These are phyloP conservation scores for Pantherophis vulpinus DNA, from an alignment of 2,797 vertebrate species.

Conservation along the genomic window DNA sequence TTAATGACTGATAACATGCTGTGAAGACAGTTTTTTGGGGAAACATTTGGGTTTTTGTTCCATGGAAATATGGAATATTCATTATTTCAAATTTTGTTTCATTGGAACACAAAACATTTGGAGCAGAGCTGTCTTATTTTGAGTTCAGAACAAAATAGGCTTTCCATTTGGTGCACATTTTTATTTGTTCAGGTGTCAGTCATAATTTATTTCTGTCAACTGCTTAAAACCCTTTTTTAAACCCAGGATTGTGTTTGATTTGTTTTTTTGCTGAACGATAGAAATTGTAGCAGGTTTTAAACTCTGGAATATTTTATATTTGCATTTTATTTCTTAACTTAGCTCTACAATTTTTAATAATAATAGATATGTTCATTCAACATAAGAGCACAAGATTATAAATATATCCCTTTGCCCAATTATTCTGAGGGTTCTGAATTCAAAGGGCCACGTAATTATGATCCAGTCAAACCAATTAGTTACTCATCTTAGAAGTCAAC, in stretches of 20 bases:
- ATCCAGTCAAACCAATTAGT: not conserved
- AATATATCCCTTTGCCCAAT: not conserved
- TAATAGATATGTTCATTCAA: not conserved
- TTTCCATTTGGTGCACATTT: not conserved
- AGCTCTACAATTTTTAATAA: not conserved
- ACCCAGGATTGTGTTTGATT: not conserved
- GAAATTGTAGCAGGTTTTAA: not conserved
- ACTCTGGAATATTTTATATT: not conserved
- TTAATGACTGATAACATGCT: not conserved
- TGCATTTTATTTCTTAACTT: not conserved
- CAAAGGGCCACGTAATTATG: not conserved
- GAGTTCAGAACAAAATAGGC: not conserved
- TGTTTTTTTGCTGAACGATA: not conserved
- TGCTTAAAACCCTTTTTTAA: not conserved
- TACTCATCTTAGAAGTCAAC: not conserved
- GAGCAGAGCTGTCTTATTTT: not conserved
- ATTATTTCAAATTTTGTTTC: not conserved
- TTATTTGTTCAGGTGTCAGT: not conserved
- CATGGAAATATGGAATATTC: not conserved
- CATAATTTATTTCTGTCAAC: not conserved
- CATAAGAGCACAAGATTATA: not conserved
- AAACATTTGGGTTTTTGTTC: not conserved
- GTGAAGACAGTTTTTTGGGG: not conserved
- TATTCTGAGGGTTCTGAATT: not conserved
- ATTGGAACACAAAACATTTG: not conserved